Conservation (phyloP, 1,140 invertebrate species). For the Drosophila sp. region DNA sequence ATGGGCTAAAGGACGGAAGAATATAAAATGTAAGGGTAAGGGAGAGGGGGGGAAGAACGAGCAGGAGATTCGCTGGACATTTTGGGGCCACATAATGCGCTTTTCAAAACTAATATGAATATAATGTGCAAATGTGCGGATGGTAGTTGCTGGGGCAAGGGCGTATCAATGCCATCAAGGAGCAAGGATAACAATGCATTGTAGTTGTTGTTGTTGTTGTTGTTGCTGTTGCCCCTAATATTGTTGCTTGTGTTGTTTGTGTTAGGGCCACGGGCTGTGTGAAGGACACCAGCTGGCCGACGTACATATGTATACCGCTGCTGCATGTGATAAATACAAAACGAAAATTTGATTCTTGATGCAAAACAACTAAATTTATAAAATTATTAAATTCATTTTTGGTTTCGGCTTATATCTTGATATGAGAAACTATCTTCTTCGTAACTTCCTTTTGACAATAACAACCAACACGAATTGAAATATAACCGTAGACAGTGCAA, state of each 20-base stretch:
- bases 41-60: background rate
- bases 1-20: conserved; percentile 5
- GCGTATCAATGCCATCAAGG: conserved; percentile 37
- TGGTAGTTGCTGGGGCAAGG: background rate
- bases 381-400: background rate
- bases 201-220: conserved; percentile 6
- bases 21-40: background rate
- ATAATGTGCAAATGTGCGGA: conserved; percentile 42
- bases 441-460: conserved; percentile 31
- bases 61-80: conserved; percentile 1
- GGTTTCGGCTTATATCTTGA: background rate
- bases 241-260: conserved; percentile 7
- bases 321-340: conserved; percentile 49
- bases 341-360: conserved; percentile 16
- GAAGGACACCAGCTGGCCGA: conserved; percentile 15
- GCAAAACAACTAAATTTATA: too few species aligned
- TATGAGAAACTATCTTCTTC: conserved; percentile 23
- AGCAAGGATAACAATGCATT: conserved; percentile 49
- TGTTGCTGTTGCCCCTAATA: background rate
- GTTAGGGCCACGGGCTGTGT: conserved; percentile 6
- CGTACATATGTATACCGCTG: conserved; percentile 16
- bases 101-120: conserved; percentile 73
- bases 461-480: conserved; percentile 61
- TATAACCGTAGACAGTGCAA: conserved; percentile 53
- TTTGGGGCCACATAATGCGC: conserved; percentile 56